Percentiles rank a stretch among this genome's conserved stretches.
Conservation (phyloP, 1,140 invertebrate genomes). For the Rhagoletis pomonella region DNA sequence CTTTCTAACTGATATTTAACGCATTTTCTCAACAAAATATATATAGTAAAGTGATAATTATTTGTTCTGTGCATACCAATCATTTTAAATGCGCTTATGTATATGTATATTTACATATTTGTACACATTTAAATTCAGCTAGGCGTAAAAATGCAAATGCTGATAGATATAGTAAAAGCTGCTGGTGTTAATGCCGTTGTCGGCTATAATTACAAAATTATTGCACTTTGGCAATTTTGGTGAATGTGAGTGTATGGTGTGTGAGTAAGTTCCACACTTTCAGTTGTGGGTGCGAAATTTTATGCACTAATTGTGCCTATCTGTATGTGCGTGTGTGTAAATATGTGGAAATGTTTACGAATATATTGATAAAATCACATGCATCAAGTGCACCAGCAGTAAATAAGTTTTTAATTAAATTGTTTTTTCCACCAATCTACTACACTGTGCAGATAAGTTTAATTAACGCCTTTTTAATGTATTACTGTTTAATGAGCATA, state of each 20-base stretch:
- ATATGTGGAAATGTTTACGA: background rate
- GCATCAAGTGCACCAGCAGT: background rate
- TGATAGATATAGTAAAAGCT: background rate
- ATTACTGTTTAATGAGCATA: background rate
- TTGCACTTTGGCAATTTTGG: background rate
- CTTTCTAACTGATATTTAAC: background rate
- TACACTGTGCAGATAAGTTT: background rate
- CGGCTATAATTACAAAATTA: conserved; percentile 12
- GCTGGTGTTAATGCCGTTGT: background rate
- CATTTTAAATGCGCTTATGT: background rate
- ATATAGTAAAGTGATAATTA: background rate
- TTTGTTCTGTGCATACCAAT: background rate
- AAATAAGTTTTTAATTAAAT: conserved; percentile 15
- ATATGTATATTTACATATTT: too few species aligned
- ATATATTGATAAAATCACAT: background rate
- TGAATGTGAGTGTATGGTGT: background rate
- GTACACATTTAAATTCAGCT: too few species aligned
- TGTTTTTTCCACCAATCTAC: background rate
- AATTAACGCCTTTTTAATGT: conserved; percentile 15
- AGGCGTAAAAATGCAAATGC: background rate
- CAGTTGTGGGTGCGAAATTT: too few species aligned
- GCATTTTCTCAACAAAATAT: background rate
- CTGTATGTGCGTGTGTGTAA: background rate
- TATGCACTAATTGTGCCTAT: background rate
- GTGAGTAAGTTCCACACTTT: background rate